A percentile compares a stretch with the other conserved stretches of the same genome.
Evolutionary conservation across 2,113 vertebrate genomes (phyloP).

Genomic region (Sula dactylatra): DNA sequence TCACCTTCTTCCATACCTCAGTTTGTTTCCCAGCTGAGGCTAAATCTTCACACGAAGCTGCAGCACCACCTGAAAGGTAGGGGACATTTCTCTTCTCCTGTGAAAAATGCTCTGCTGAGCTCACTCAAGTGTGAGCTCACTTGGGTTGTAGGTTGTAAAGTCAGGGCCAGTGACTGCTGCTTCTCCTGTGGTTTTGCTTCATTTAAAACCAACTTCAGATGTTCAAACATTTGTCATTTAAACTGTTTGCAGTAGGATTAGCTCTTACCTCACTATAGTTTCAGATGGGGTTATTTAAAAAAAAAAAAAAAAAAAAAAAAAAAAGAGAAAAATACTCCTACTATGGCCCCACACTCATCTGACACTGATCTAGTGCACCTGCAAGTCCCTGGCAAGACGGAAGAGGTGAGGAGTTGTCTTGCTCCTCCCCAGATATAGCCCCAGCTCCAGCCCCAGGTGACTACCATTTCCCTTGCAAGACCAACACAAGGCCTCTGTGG

Average conservation of each 20-base stretch:
- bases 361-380: too few species aligned
- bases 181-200: background rate
- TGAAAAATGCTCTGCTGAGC: background rate
- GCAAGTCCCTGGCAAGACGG: background rate
- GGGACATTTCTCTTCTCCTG: background rate
- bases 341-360: background rate
- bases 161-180: background rate
- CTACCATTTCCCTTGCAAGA: background rate
- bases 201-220: background rate
- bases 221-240: background rate
- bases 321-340: background rate
- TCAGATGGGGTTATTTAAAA: background rate
- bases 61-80: background rate
- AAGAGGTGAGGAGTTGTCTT: background rate
- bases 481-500: background rate
- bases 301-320: background rate
- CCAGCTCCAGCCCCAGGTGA: background rate
- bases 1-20: background rate
- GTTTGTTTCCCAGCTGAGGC: background rate
- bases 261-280: background rate
- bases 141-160: background rate
- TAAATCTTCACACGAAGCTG: fast-evolving
- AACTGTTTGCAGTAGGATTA: background rate
- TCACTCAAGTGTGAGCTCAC: background rate
- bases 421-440: background rate